Percentiles rank a stretch among this genome's conserved stretches.
These are phyloP conservation scores for Botia kubotai DNA, from an alignment of 2,797 vertebrate species.

Conservation along the genomic window DNA sequence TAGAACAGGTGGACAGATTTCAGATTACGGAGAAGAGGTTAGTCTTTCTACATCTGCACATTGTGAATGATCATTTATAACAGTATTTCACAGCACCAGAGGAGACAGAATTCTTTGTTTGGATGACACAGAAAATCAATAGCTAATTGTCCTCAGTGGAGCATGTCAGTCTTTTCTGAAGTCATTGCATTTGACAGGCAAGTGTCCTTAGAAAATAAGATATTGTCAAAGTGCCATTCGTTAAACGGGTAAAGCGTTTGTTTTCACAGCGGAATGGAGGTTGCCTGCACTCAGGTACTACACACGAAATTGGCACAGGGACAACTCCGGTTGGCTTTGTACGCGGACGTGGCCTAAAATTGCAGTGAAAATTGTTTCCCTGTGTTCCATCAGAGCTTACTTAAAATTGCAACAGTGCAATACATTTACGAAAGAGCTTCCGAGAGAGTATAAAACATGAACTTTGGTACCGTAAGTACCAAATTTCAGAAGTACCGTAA, in stretches of 20 bases:
- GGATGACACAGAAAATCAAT: slow-evolving; percentile 60
- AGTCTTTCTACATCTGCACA: slow-evolving; percentile 41
- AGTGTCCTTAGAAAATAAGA: slow-evolving; percentile 51
- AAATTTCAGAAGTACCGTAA: background rate
- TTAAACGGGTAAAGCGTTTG: slow-evolving; percentile 29
- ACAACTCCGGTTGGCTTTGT: slow-evolving; percentile 14
- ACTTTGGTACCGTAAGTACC: background rate
- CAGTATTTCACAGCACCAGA: slow-evolving; percentile 2
- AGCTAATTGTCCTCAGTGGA: slow-evolving; percentile 46
- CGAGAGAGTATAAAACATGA: background rate
- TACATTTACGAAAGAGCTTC: background rate
- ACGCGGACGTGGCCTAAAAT: slow-evolving; percentile 17
- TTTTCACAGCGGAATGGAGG: slow-evolving; percentile 30
- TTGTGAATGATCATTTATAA: slow-evolving; percentile 37
- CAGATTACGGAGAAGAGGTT: background rate
- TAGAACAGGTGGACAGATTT: slow-evolving; percentile 13
- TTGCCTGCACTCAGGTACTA: background rate
- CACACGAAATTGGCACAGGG: background rate
- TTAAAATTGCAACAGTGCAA: background rate
- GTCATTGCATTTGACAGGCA: slow-evolving; percentile 54
- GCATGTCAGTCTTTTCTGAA: slow-evolving; percentile 46
- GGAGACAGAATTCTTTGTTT: slow-evolving; percentile 47
- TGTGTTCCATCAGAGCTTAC: slow-evolving; percentile 21
- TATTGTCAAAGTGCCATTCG: slow-evolving; percentile 32
- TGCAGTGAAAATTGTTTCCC: slow-evolving; percentile 21